Evolutionary conservation across 2,888 invertebrate genomes (phyloP).

Genomic region (Ischnura elegans): DNA sequence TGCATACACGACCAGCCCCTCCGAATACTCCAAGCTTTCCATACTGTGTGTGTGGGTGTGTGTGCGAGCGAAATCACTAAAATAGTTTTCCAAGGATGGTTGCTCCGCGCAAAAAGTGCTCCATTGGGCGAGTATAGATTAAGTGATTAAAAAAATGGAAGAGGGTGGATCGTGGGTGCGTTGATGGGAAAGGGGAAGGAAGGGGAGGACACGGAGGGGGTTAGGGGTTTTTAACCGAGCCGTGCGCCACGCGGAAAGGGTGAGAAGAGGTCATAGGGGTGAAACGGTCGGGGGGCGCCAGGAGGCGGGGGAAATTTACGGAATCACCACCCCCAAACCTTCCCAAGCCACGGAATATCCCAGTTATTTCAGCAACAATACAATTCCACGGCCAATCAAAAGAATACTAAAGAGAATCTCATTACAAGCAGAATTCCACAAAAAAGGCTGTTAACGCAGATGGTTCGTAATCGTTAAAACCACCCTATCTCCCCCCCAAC

Average conservation of each 20-base stretch:
- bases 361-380: slow-evolving; percentile 67
- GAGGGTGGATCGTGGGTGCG: not conserved
- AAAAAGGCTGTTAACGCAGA: slow-evolving; percentile 42
- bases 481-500: not conserved
- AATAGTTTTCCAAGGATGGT: slow-evolving; percentile 62
- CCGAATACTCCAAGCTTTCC: too few species aligned
- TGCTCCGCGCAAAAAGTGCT: slow-evolving; percentile 47
- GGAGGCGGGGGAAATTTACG: not conserved
- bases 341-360: slow-evolving; percentile 63
- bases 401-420: slow-evolving; percentile 66
- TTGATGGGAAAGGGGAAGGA: not conserved
- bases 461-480: slow-evolving; percentile 27
- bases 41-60: too few species aligned
- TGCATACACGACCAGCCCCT: not conserved
- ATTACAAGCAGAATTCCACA: slow-evolving; percentile 47
- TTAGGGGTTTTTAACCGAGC: not conserved
- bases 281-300: not conserved
- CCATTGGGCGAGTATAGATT: slow-evolving; percentile 48
- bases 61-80: not conserved
- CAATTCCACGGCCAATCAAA: slow-evolving; percentile 63
- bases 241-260: too few species aligned
- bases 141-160: slow-evolving; percentile 42
- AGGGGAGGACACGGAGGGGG: not conserved
- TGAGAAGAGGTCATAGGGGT: not conserved
- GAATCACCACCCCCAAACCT: slow-evolving; percentile 53